Evolutionary conservation across 1,140 invertebrate genomes (phyloP).

Genomic region (Stegodyphus dumicola): DNA sequence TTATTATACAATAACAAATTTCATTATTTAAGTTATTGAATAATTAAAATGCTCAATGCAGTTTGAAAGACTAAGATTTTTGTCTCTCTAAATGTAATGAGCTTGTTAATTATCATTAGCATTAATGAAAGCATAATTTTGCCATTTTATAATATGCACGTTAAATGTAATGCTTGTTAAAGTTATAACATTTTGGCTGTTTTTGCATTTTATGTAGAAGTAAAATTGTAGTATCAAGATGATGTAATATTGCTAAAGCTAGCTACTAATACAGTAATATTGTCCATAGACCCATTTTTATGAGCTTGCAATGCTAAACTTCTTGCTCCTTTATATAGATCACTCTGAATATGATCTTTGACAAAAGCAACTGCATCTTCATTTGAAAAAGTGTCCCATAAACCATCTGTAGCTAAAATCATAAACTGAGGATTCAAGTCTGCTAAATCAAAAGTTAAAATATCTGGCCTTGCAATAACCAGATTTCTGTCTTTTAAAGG

Average conservation of each 20-base stretch:
- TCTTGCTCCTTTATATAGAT: conserved; percentile 85
- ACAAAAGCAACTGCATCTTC: conserved; percentile 92
- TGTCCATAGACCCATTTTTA: conserved; percentile 91
- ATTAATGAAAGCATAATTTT: no score
- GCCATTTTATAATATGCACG: no score
- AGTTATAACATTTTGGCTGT: no score
- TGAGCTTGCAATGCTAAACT: conserved; percentile 91
- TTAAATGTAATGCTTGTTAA: no score
- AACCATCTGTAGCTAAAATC: conserved; percentile 91
- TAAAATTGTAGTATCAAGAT: conserved; percentile 1
- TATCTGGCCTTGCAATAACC: conserved; percentile 94
- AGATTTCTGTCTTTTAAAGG: conserved; percentile 93
- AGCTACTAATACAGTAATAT: conserved; percentile 93
- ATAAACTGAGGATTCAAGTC: conserved; percentile 85
- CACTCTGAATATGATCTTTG: conserved; percentile 76
- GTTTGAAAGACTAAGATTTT: no score
- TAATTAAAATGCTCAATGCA: no score
- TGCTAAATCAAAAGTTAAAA: conserved; percentile 86
- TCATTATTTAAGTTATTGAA: no score
- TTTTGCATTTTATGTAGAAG: no score
- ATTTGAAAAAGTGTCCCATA: conserved; percentile 96
- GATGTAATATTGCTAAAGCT: conserved; percentile 77
- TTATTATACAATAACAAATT: no score
- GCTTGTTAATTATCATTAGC: no score
- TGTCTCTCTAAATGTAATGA: no score